Conservation (phyloP, 1,140 invertebrate species). For the Drosophila rufa region DNA sequence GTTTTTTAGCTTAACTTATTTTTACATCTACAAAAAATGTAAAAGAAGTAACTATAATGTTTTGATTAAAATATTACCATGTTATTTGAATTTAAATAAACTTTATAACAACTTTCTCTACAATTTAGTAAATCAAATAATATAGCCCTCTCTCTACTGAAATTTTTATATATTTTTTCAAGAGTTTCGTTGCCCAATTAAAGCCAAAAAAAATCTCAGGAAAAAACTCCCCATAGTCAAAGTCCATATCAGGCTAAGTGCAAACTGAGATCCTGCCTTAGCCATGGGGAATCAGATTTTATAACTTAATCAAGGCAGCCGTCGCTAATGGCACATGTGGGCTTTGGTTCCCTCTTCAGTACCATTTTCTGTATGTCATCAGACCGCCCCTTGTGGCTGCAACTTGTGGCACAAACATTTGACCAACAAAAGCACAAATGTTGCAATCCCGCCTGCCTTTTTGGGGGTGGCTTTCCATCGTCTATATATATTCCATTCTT, state of each 20-base stretch:
- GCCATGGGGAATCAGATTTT: conserved; percentile 60
- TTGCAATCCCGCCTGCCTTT: conserved; percentile 23
- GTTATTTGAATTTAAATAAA: too few species aligned
- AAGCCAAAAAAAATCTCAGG: background rate
- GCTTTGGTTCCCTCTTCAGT: conserved; percentile 34
- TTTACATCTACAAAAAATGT: background rate
- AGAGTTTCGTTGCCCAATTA: conserved; percentile 10
- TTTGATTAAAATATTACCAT: background rate
- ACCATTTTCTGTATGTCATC: conserved; percentile 34
- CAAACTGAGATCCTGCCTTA: conserved; percentile 26
- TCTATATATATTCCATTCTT: background rate
- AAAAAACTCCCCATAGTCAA: background rate
- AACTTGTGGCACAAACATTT: conserved; percentile 74
- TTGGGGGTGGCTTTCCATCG: conserved; percentile 28
- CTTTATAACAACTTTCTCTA: too few species aligned
- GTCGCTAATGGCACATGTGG: conserved; percentile 79
- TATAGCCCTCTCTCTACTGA: too few species aligned
- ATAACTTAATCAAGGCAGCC: conserved; percentile 81
- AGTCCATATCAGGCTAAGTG: conserved; percentile 10
- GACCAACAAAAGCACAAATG: conserved; percentile 79
- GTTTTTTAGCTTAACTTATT: background rate
- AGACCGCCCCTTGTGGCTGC: conserved; percentile 58
- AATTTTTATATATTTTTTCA: background rate
- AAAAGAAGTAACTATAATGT: too few species aligned
- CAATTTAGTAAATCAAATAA: background rate